phyloP scores from a whole-genome alignment of 2,888 invertebrate species.

The Escarpia spicata region DNA sequence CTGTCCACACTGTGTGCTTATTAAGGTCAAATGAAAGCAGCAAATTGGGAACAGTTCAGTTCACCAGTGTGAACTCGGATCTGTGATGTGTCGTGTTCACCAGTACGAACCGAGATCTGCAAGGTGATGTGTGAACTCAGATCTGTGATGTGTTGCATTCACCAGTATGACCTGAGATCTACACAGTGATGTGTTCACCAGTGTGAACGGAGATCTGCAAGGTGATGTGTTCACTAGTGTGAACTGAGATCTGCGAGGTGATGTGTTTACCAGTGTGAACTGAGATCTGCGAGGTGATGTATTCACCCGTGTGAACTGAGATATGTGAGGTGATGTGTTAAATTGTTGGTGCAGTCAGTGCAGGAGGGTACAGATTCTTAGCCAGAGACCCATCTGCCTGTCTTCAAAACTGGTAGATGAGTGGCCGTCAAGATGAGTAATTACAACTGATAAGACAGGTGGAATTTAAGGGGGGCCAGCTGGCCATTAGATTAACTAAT shows the following conservation, averaged over 20 bases:
- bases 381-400: no score
- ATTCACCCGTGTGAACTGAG: not conserved
- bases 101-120: no score
- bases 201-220: not conserved
- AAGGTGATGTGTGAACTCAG: not conserved
- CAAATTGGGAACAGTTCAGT: no score
- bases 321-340: not conserved
- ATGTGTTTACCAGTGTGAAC: not conserved
- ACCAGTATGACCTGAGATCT: not conserved
- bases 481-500: no score
- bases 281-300: not conserved
- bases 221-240: not conserved
- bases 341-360: not conserved
- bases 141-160: not conserved
- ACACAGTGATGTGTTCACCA: not conserved
- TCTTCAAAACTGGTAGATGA: no score
- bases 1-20: no score
- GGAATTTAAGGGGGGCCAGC: no score
- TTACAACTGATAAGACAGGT: no score
- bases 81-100: not conserved
- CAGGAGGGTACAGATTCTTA: no score
- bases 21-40: no score
- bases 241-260: not conserved
- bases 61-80: not conserved
- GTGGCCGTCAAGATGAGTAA: no score